These are phyloP conservation scores for Paracentrotus lividus DNA, from an alignment of 53 echinoderm and acorn worm genomes.

Conservation along the genomic window DNA sequence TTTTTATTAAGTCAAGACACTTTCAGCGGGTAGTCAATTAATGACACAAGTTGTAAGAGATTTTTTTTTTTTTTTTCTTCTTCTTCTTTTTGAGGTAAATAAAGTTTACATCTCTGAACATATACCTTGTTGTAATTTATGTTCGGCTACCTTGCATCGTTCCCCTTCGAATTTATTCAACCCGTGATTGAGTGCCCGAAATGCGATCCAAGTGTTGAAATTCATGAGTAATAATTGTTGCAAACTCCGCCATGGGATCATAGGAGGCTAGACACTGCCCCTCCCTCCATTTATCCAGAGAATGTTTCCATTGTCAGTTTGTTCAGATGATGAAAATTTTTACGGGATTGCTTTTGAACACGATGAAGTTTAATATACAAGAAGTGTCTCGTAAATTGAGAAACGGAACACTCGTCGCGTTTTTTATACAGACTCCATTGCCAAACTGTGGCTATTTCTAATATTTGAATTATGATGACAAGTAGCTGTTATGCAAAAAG, in stretches of 20 bases:
- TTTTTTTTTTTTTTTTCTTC: too few species aligned
- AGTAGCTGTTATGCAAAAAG: not conserved
- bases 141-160: not conserved
- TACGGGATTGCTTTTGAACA: too few species aligned
- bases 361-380: too few species aligned
- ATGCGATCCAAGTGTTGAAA: slow-evolving; percentile 32
- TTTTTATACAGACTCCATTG: not conserved
- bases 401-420: not conserved
- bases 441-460: not conserved
- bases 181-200: slow-evolving; percentile 2
- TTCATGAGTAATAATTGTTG: slow-evolving; percentile 52
- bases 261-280: slow-evolving; percentile 1
- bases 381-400: too few species aligned
- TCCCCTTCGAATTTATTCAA: slow-evolving; percentile 26
- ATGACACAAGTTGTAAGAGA: too few species aligned
- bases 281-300: not conserved
- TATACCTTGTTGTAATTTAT: not conserved
- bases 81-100: too few species aligned
- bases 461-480: not conserved
- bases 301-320: slow-evolving; percentile 10
- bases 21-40: too few species aligned
- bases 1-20: too few species aligned
- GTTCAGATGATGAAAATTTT: too few species aligned
- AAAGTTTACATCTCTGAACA: not conserved
- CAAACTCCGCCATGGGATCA: slow-evolving; percentile 15